Conservation (phyloP, 2,113 vertebrate species). For the Poicephalus meyeri region DNA sequence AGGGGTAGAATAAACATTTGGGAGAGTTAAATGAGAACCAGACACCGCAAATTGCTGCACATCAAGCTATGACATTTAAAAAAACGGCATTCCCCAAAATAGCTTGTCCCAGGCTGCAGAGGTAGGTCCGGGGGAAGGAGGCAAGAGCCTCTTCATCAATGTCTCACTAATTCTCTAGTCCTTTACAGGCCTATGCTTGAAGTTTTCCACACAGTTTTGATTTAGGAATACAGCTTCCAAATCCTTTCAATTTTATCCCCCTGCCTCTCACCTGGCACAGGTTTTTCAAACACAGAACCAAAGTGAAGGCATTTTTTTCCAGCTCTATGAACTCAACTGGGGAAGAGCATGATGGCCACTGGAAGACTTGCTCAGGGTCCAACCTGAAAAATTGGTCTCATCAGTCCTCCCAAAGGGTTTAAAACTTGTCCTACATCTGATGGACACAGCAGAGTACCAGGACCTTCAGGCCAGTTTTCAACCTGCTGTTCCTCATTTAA, state of each 20-base stretch:
- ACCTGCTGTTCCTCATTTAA: neutral
- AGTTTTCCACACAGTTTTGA: neutral
- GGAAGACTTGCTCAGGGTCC: neutral
- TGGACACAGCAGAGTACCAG: neutral
- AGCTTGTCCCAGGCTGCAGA: neutral
- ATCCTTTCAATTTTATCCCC: neutral
- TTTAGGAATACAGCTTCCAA: neutral
- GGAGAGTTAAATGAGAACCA: neutral
- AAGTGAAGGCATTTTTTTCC: neutral
- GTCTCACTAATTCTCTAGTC: neutral
- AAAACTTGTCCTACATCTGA: neutral
- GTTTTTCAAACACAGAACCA: neutral
- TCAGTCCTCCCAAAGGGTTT: neutral
- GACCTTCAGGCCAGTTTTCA: neutral
- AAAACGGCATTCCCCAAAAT: accelerated
- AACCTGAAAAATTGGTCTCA: neutral
- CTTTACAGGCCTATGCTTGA: neutral
- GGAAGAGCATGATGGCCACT: neutral
- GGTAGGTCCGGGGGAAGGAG: neutral
- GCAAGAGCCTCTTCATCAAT: neutral
- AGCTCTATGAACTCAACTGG: neutral
- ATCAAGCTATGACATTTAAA: neutral
- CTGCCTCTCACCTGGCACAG: neutral
- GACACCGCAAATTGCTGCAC: neutral
- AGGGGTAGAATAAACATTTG: neutral